Conservation (phyloP, 2,797 vertebrate species). For the Adrianichthys oophorus region DNA sequence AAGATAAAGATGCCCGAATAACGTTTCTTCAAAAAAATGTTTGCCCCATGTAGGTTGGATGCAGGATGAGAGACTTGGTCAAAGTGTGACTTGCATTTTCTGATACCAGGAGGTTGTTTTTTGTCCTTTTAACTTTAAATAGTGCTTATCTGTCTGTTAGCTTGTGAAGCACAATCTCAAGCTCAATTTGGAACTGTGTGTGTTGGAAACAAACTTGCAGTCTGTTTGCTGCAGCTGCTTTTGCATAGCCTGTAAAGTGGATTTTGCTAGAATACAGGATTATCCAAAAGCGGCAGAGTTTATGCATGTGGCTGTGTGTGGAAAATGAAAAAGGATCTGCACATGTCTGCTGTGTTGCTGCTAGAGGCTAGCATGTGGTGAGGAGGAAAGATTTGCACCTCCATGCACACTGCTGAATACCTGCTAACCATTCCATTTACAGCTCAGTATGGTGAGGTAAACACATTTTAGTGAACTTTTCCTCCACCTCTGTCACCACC, state of each 20-base stretch:
- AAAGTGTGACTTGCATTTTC: constrained; percentile 56
- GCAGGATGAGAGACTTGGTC: constrained; percentile 77
- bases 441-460: constrained; percentile 70
- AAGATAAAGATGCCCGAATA: constrained; percentile 66
- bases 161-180: constrained; percentile 60
- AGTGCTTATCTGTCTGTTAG: constrained; percentile 51
- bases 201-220: constrained; percentile 70
- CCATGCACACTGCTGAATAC: constrained; percentile 67
- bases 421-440: constrained; percentile 75
- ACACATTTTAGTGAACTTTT: constrained; percentile 58
- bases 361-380: constrained; percentile 68
- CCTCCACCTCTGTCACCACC: background rate
- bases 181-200: constrained; percentile 59
- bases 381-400: constrained; percentile 72
- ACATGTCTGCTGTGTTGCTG: constrained; percentile 50
- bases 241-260: constrained; percentile 64
- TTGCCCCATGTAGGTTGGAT: constrained; percentile 73
- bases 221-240: constrained; percentile 62
- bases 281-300: constrained; percentile 54
- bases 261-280: constrained; percentile 70
- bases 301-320: constrained; percentile 19
- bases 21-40: constrained; percentile 74
- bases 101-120: constrained; percentile 51
- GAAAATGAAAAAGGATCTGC: constrained; percentile 35
- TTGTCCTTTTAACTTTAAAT: constrained; percentile 57